Evolutionary conservation across 2,797 vertebrate genomes (phyloP), one percentile per base, ranked within the genome.

Genomic region (Odontamblyopus rebecca): DNA sequence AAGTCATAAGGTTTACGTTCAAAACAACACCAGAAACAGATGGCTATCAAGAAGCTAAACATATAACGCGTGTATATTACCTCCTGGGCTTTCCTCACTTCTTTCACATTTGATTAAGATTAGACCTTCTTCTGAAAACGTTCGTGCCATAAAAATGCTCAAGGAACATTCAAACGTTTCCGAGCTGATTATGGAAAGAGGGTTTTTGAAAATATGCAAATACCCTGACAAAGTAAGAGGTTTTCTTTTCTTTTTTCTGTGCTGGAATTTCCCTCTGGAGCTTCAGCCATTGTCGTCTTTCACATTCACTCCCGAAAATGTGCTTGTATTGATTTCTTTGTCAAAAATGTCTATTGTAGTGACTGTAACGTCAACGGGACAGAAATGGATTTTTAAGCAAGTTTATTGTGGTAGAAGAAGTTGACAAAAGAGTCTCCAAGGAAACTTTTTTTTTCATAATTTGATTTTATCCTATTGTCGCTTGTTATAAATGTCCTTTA

Each of bases 171-270:
- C 60, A 61, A 12, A 66, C 38, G 65, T 41, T 80, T 87, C 70
- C 79, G 82, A 86, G 75, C 80, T 75, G 73, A 85, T 89, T 82
- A 82, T 73, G 51, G 74, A 82, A 81, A 78, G 73, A 13, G 11
- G 69, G 72, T 76, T 87, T 88, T 80, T 59, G 83, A 78, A 81
- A 77, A 92, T 88, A 91, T 90, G 89, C 78, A 90, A 89, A 88
- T 85, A 76, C 78, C 75, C 53, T 69, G 71, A 74, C 81, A 70
- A 72, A 74, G 71, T 89, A 82, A 88, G 87, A 87, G 82, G 88
- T 75, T 23, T 23, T 23, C 23, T 23, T 87, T 91, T 90, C 77
- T 80, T 76, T 85, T 87, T 71, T 61, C 63, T 6, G 63, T 61
- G 77, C 67, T 85, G 70, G 76, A 81, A 81, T 87, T 85, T 78